Evolutionary conservation across 2,888 invertebrate genomes (phyloP), one percentile per base, ranked within the genome.

Genomic region (Eupithecia subumbrata): DNA sequence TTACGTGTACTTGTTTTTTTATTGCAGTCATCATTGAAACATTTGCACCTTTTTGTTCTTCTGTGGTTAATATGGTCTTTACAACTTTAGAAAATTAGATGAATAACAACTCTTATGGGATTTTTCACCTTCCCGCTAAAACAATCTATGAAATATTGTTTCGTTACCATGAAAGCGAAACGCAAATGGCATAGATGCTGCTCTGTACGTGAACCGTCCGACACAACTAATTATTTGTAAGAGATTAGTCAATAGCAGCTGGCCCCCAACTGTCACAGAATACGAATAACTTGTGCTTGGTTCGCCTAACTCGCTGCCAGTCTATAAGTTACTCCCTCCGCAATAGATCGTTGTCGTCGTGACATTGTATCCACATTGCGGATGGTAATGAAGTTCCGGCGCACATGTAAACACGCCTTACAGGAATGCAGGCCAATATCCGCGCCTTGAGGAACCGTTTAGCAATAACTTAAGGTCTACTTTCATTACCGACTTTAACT

Each of bases 371-470:
- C 71, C 78, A 78, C 76, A 75, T 72, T 75, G 75, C 63, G 75
- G 66, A 78, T 78, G 76, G 73, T 75, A 76, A 78, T 78, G 73
- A 75, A 72, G 71, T 75, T 76, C 76, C 76, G 69, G 25, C 72
- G 75, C 64, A 45, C 76, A 73, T 64, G 73, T 76, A 76, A 78
- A 76, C 75, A 74, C 60, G 76, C 72, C 72, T 30, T 18, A 25
- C 70, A 43, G 67, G 70, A 75, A 71, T 72, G 76, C 37, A 45
- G 60, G 40, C 69, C 73, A 66, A 76, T 76, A 72, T 74, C 76
- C 72, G 72, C 22, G n/a, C 69, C 68, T 71, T 25, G 60, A 71
- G 37, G 48, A 64, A 56, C 48, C 37, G 60, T 52, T 60, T 37
- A 40, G 40, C 60, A 60, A 60, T 60, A 60, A 60, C 60, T 76